These are phyloP conservation scores for Chaenocephalus aceratus DNA, from an alignment of 2,113 vertebrate genomes.

Conservation along the genomic window DNA sequence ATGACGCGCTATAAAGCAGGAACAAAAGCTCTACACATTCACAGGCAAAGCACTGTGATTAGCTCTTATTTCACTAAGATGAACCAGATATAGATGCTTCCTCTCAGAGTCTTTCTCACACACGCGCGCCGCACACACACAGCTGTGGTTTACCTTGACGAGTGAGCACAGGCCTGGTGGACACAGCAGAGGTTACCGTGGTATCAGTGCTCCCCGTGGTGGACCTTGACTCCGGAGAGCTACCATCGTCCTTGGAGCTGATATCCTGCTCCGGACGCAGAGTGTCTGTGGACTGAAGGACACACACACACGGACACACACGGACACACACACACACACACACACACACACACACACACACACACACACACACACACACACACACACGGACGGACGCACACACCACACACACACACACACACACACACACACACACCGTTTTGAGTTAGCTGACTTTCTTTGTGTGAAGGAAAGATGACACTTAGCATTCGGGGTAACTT, in stretches of 20 bases:
- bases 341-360: background rate
- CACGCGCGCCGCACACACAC: background rate
- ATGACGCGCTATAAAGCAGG: background rate
- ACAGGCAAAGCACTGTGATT: conserved; percentile 15
- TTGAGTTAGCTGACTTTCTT: conserved; percentile 18
- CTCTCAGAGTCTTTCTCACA: background rate
- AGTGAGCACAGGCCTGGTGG: conserved; percentile 70
- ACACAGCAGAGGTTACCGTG: conserved; percentile 58
- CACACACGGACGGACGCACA: background rate
- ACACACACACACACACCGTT: conserved; percentile 9
- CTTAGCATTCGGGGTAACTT: conserved; percentile 56
- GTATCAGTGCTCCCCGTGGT: conserved; percentile 57
- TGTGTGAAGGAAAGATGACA: conserved; percentile 17
- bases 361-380: too few species aligned
- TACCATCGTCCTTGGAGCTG: conserved; percentile 81
- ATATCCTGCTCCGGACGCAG: conserved; percentile 81
- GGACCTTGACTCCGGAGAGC: conserved; percentile 60
- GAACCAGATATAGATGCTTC: conserved; percentile 13
- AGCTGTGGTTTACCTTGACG: conserved; percentile 76
- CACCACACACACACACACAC: conserved; percentile 18
- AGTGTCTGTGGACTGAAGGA: conserved; percentile 78
- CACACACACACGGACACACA: conserved; percentile 17
- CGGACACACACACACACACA: conserved; percentile 23
- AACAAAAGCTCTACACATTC: conserved; percentile 29
- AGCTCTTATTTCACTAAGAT: conserved; percentile 11